Conservation (phyloP, 1,140 invertebrate species). For the Tetragonula clypearis region DNA sequence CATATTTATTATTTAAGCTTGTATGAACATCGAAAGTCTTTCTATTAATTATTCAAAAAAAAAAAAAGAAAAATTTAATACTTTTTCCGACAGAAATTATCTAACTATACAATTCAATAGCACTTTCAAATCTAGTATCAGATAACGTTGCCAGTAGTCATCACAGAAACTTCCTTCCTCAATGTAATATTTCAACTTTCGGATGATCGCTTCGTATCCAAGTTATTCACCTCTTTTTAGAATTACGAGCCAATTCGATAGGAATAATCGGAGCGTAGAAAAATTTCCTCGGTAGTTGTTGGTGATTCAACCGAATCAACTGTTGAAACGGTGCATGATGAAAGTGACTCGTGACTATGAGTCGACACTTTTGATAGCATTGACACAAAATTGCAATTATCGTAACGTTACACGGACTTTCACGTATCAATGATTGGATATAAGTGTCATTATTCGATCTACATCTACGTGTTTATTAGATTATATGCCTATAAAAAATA, state of each 20-base stretch:
- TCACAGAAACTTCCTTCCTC: neutral
- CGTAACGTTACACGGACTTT: slow-evolving; percentile 16
- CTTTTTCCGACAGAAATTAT: neutral
- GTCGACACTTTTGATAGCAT: neutral
- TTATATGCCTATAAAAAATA: too few species aligned
- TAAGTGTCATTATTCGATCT: neutral
- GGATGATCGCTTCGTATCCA: neutral
- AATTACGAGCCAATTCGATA: neutral
- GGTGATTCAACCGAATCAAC: neutral
- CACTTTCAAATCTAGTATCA: neutral
- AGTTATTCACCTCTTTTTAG: neutral
- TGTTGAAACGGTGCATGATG: slow-evolving; percentile 7
- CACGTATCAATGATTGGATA: slow-evolving; percentile 1
- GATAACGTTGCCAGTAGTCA: neutral
- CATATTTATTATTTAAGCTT: neutral
- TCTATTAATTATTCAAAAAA: too few species aligned
- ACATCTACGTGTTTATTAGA: neutral
- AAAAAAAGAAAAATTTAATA: too few species aligned
- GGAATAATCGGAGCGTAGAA: neutral
- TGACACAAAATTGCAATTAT: slow-evolving; percentile 13
- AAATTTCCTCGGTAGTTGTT: neutral
- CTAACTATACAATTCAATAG: neutral
- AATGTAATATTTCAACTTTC: neutral
- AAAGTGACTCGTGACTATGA: slow-evolving; percentile 19
- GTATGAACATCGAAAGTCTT: neutral